Evolutionary conservation across 2,888 invertebrate genomes (phyloP).

Genomic region (Arenicola marina): DNA sequence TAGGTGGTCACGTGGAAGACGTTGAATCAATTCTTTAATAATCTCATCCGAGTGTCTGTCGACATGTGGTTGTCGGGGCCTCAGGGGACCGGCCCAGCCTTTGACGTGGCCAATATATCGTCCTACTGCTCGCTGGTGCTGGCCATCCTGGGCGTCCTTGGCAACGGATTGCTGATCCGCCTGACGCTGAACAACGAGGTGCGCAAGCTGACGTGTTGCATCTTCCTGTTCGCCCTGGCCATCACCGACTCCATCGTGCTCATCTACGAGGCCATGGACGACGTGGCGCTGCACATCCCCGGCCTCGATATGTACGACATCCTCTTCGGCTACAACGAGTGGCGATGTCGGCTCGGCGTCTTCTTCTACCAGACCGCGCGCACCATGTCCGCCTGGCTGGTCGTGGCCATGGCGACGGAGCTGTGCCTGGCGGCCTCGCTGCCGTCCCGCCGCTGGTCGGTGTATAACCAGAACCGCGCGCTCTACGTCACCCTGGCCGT

Average conservation of each 20-base stretch:
- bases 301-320: constrained; percentile 4
- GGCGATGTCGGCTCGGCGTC: constrained; percentile 25
- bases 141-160: constrained; percentile 8
- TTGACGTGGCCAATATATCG: too few relatives aligned
- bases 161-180: constrained; percentile 11
- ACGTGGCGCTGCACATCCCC: constrained; percentile 15
- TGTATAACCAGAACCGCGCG: constrained; percentile 17
- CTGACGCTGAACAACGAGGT: constrained; percentile 5
- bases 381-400: constrained; percentile 21
- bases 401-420: constrained; percentile 28
- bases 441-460: constrained; percentile 6
- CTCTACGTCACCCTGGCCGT: constrained; percentile 26
- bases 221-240: constrained; percentile 19
- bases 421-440: constrained; percentile 6
- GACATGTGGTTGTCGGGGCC: too few relatives aligned
- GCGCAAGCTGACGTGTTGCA: constrained; percentile 3
- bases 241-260: constrained; percentile 21
- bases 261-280: constrained; percentile 20
- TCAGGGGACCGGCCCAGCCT: too few relatives aligned
- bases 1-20: too few relatives aligned
- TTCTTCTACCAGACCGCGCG: constrained; percentile 16
- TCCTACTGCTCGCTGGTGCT: not conserved
- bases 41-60: too few relatives aligned
- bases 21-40: too few relatives aligned
- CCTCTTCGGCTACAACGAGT: constrained; percentile 17